Evolutionary conservation across 2,797 vertebrate species (phyloP), one percentile per base, ranked within the genome.

Genomic region (Agapornis canus): DNA sequence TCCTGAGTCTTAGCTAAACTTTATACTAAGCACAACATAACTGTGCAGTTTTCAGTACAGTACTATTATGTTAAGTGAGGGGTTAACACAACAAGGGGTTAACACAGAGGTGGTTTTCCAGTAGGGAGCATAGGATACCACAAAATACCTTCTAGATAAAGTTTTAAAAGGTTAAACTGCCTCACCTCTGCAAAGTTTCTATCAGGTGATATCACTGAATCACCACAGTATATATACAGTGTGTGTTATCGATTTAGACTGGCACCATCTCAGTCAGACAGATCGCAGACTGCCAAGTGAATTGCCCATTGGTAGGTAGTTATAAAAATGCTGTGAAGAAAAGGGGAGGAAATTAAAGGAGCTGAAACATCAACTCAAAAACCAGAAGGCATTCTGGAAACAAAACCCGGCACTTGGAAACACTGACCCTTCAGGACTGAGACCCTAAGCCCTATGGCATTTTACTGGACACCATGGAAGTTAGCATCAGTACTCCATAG

Each of bases 251-350:
- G 22, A 29, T 64, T 89, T 56, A 69, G 92, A 77, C 83, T 88
- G 92, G 91, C 75, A 73, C 94, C 92, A 13, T 18, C 95, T 89
- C 54, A 91, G 90, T 70, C 83, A 90, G 89, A 29, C 89, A 79
- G 75, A 59, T 31, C 48, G 42, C 92, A 90, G 89, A 35, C 35
- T 73, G 93, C 87, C 16, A 35, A 88, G 92, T 26, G 22, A 89
- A 25, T 72, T 95, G 95, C 89, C 97, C 88, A 16, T 48, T 23
- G 37, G 80, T 78, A 90, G 64, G 48, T 49, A 90, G 52, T 52
- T 73, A 65, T 92, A 94, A 90, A 89, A 91, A 84, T 64, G 69
- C 68, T 82, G 54, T 19, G 61, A 92, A 84, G 68, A 54, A 39
- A 87, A 81, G 47, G 13, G 32, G 19, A 63, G 48, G 32, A 77